Evolutionary conservation across 2,797 vertebrate genomes (phyloP).

Genomic region (Anguilla anguilla): DNA sequence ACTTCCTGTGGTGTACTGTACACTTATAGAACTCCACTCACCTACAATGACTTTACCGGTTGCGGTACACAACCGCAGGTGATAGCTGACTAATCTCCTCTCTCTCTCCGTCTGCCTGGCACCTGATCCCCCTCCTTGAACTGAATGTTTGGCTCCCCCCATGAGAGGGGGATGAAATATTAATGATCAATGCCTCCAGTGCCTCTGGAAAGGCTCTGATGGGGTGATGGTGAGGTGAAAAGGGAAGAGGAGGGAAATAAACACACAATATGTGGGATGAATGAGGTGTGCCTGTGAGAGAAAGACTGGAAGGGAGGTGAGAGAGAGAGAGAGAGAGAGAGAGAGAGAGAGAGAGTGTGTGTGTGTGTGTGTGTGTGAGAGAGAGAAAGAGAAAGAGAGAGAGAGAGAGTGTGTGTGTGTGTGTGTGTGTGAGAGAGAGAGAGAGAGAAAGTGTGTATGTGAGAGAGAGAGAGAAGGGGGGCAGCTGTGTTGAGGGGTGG

Average conservation of each 20-base stretch:
- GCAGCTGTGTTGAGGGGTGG: not conserved
- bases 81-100: not conserved
- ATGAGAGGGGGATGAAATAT: not conserved
- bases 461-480: not conserved
- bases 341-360: conserved; percentile 31
- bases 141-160: not conserved
- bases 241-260: not conserved
- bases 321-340: conserved; percentile 19
- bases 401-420: no score
- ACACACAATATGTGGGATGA: conserved; percentile 23
- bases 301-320: not conserved
- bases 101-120: not conserved
- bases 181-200: not conserved
- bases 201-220: not conserved
- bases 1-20: not conserved
- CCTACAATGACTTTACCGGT: not conserved
- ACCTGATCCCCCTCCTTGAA: not conserved
- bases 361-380: not conserved
- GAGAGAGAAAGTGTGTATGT: not conserved
- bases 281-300: conserved; percentile 22
- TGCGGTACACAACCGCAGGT: not conserved
- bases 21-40: not conserved
- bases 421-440: not conserved
- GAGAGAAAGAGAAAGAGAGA: not conserved
- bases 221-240: not conserved